A percentile compares a stretch with the other conserved stretches of the same genome.
Conservation (phyloP, 2,888 invertebrate species). For the Hirtodrosophila confusa region DNA sequence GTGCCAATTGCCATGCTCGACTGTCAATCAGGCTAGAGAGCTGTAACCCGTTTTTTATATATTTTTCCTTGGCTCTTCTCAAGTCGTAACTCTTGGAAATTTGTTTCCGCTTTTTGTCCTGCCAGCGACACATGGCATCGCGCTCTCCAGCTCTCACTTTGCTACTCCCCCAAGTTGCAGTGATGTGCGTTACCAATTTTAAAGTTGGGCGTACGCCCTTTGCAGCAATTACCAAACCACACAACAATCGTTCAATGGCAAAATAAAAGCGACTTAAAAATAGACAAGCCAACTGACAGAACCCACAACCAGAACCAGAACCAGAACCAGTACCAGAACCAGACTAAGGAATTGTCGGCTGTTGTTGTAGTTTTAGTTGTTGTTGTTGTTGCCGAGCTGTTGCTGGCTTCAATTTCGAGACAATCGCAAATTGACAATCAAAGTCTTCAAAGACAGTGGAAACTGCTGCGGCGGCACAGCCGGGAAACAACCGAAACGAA, state of each 20-base stretch:
- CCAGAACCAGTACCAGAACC: constrained; percentile 29
- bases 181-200: constrained; percentile 74
- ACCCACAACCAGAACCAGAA: constrained; percentile 43
- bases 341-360: constrained; percentile 50
- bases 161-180: constrained; percentile 1
- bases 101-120: constrained; percentile 69
- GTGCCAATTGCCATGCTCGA: constrained; percentile 73
- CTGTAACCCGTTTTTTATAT: constrained; percentile 52
- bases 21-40: constrained; percentile 64
- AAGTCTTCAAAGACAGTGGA: constrained; percentile 79
- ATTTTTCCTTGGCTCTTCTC: constrained; percentile 22
- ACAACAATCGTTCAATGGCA: constrained; percentile 77
- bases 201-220: constrained; percentile 70
- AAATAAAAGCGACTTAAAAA: constrained; percentile 79
- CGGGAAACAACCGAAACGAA: constrained; percentile 57
- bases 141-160: neutral
- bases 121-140: constrained; percentile 34
- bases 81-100: constrained; percentile 69
- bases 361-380: constrained; percentile 17
- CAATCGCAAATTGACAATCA: constrained; percentile 79
- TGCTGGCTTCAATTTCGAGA: constrained; percentile 73
- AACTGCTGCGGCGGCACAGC: constrained; percentile 74
- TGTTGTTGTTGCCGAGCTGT: constrained; percentile 10
- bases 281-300: constrained; percentile 73
- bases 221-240: constrained; percentile 76